Conservation (phyloP, 2,797 vertebrate species). For the Toxotes lorentzi region DNA sequence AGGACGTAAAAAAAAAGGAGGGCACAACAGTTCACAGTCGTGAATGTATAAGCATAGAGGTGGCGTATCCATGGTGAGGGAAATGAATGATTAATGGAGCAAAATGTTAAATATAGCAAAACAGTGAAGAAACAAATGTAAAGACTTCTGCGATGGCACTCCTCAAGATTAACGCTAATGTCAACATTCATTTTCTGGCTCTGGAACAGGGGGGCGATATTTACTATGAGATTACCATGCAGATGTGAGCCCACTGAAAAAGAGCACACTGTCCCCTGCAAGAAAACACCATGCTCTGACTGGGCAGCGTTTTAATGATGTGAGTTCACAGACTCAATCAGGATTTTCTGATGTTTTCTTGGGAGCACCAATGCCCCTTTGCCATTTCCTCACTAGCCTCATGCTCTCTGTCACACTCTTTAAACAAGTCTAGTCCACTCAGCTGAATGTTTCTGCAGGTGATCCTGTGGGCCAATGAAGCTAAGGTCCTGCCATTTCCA, state of each 20-base stretch:
- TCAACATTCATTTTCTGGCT: conserved; percentile 33
- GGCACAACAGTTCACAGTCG: background rate
- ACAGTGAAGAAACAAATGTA: background rate
- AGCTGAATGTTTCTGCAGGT: background rate
- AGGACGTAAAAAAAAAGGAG: background rate
- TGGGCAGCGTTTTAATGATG: background rate
- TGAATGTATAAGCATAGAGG: background rate
- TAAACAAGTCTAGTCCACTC: background rate
- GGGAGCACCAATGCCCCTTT: background rate
- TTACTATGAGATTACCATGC: conserved; percentile 20
- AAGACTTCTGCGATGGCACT: background rate
- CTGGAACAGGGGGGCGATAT: background rate
- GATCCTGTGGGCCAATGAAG: background rate
- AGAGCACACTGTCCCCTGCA: background rate
- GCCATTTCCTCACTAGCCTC: background rate
- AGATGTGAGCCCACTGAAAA: conserved; percentile 4
- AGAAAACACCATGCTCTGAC: conserved; percentile 18
- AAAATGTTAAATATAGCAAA: background rate
- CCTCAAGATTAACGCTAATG: background rate
- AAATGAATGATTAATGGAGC: background rate
- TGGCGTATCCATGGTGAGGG: background rate
- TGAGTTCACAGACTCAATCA: background rate
- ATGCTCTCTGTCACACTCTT: background rate
- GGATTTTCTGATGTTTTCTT: background rate
- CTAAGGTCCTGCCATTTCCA: conserved; percentile 5